These are phyloP conservation scores for Carposina sasakii DNA, from an alignment of 1,140 invertebrate genomes.

Conservation along the genomic window DNA sequence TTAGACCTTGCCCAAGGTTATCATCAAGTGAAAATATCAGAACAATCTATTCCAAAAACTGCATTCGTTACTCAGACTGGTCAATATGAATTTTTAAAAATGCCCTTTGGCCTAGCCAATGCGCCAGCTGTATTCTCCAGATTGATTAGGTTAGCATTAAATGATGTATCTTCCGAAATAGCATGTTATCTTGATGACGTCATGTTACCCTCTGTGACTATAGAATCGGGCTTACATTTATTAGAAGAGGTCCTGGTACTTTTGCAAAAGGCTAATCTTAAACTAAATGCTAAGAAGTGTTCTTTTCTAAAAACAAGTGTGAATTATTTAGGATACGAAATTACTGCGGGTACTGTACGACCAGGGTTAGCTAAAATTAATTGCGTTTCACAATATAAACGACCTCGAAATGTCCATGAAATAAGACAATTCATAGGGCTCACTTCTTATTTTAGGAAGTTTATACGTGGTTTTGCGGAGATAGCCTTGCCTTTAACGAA, in stretches of 20 bases:
- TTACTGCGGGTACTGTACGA: too few relatives aligned
- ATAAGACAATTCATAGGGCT: constrained; percentile 11
- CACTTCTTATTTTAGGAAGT: constrained; percentile 10
- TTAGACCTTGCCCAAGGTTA: constrained; percentile 62
- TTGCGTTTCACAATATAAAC: too few relatives aligned
- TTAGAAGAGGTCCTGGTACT: not conserved
- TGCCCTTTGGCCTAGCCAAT: not conserved
- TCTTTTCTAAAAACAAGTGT: too few relatives aligned
- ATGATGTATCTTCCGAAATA: not conserved
- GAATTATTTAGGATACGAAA: too few relatives aligned
- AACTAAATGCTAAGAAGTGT: too few relatives aligned
- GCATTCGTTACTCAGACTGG: not conserved
- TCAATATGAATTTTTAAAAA: constrained; percentile 2
- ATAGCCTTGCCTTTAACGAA: constrained; percentile 20
- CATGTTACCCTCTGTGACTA: not conserved
- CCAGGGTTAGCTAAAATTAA: too few relatives aligned
- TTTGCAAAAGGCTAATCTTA: not conserved
- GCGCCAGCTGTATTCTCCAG: not conserved
- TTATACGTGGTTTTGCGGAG: constrained; percentile 14
- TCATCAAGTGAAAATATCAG: constrained; percentile 44
- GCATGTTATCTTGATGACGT: constrained; percentile 2
- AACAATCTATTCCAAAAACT: not conserved
- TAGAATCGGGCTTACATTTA: not conserved
- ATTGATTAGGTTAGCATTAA: not conserved
- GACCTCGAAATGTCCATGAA: not conserved